A percentile compares a stretch with the other conserved stretches of the same genome.
These are phyloP conservation scores for Xylocopa sonorina DNA, from an alignment of 1,140 invertebrate genomes.

Conservation along the genomic window DNA sequence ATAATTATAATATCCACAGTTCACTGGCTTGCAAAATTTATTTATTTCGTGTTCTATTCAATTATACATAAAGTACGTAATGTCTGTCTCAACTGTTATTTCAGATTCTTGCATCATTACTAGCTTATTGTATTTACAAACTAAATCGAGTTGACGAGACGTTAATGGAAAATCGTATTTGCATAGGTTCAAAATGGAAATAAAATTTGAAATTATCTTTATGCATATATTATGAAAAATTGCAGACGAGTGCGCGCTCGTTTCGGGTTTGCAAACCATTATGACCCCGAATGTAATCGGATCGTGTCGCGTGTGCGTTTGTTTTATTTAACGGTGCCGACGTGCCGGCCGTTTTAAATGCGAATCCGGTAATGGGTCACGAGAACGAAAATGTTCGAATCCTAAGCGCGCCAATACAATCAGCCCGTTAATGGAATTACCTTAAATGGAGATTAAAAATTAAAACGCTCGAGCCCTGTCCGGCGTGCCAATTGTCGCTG, in stretches of 20 bases:
- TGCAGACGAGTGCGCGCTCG: neutral
- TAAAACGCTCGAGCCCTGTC: slow-evolving; percentile 33
- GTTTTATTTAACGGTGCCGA: slow-evolving; percentile 40
- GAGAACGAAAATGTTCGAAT: slow-evolving; percentile 8
- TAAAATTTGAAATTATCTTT: neutral
- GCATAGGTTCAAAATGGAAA: neutral
- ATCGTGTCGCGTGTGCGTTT: neutral
- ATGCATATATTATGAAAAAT: slow-evolving; percentile 33
- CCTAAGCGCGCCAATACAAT: slow-evolving; percentile 19
- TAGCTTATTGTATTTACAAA: too few relatives aligned
- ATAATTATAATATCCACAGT: too few relatives aligned
- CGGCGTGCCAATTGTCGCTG: neutral
- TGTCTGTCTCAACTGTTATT: too few relatives aligned
- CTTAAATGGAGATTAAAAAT: slow-evolving; percentile 47
- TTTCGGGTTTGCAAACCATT: slow-evolving; percentile 42
- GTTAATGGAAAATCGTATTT: neutral
- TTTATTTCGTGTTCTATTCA: too few relatives aligned
- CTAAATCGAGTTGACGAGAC: too few relatives aligned
- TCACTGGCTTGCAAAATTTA: too few relatives aligned
- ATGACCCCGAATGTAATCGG: slow-evolving; percentile 36
- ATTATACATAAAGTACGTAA: too few relatives aligned
- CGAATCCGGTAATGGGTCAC: slow-evolving; percentile 23
- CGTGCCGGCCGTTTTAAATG: slow-evolving; percentile 35
- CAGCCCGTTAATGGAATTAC: slow-evolving; percentile 47
- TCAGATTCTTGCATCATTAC: too few relatives aligned